Conservation (phyloP, 2,797 vertebrate genomes). For the Florisuga fusca region DNA sequence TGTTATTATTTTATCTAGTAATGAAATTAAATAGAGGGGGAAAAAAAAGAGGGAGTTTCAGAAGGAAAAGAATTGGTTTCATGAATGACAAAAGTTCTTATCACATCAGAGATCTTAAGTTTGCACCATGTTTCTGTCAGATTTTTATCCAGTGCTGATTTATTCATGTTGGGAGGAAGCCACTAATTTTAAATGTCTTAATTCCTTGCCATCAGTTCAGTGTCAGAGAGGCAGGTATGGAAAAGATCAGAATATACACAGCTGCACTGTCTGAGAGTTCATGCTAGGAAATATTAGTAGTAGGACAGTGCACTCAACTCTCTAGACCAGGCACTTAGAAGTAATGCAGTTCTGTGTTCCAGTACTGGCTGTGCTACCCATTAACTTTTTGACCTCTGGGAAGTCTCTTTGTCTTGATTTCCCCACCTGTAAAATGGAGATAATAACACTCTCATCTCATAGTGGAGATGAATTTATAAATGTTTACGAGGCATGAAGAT, state of each 20-base stretch:
- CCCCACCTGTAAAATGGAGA: constrained; percentile 68
- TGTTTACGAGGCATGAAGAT: constrained; percentile 73
- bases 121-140: not conserved
- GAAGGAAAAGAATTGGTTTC: not conserved
- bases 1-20: not conserved
- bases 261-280: not conserved
- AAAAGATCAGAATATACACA: not conserved
- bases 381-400: constrained; percentile 66
- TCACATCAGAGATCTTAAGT: not conserved
- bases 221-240: not conserved
- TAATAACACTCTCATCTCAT: constrained; percentile 68
- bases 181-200: constrained; percentile 9
- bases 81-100: not conserved
- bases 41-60: not conserved
- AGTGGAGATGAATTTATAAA: constrained; percentile 74
- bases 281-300: not conserved
- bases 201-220: constrained; percentile 2
- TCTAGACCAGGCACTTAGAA: constrained; percentile 1
- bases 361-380: constrained; percentile 36
- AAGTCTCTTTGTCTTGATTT: constrained; percentile 73
- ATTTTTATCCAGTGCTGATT: not conserved
- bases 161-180: constrained; percentile 7
- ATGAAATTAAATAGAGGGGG: not conserved
- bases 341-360: constrained; percentile 33
- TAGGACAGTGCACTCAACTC: not conserved